A percentile compares a stretch with the other conserved stretches of the same genome.
phyloP scores from a whole-genome alignment of 2,888 invertebrate species.

The Andrena haemorrhoa region DNA sequence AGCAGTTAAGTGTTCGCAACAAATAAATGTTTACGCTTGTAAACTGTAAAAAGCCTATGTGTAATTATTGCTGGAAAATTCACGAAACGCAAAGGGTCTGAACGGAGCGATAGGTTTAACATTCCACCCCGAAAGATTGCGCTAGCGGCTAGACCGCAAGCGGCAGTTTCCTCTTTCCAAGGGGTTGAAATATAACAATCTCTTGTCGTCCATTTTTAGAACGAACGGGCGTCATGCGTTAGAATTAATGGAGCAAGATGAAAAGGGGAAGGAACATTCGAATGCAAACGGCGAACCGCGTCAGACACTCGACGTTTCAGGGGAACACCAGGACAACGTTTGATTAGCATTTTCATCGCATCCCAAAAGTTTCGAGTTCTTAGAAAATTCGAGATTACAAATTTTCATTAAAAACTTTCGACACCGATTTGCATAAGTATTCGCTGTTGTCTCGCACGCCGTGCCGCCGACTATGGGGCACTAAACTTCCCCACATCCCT shows the following conservation, averaged over 20 bases:
- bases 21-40: too few species aligned
- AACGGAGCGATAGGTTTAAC: too few species aligned
- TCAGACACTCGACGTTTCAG: slow-evolving; percentile 54
- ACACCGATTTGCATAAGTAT: slow-evolving; percentile 77
- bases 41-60: too few species aligned
- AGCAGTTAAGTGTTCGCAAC: too few species aligned
- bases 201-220: background rate
- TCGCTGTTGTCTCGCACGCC: slow-evolving; percentile 13
- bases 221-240: background rate
- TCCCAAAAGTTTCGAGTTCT: slow-evolving; percentile 69
- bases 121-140: too few species aligned
- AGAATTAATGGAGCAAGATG: slow-evolving; percentile 21
- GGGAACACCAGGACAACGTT: slow-evolving; percentile 68
- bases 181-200: slow-evolving; percentile 7
- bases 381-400: slow-evolving; percentile 80
- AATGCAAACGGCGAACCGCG: slow-evolving; percentile 74
- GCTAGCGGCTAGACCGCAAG: too few species aligned
- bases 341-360: slow-evolving; percentile 81
- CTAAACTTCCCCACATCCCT: slow-evolving; percentile 8
- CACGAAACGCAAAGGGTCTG: too few species aligned
- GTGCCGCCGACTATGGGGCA: background rate
- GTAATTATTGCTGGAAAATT: too few species aligned
- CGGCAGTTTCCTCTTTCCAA: background rate
- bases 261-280: slow-evolving; percentile 62
- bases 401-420: slow-evolving; percentile 83